phyloP scores from a whole-genome alignment of 1,140 invertebrate species.

The Drosophila kohkoa region DNA sequence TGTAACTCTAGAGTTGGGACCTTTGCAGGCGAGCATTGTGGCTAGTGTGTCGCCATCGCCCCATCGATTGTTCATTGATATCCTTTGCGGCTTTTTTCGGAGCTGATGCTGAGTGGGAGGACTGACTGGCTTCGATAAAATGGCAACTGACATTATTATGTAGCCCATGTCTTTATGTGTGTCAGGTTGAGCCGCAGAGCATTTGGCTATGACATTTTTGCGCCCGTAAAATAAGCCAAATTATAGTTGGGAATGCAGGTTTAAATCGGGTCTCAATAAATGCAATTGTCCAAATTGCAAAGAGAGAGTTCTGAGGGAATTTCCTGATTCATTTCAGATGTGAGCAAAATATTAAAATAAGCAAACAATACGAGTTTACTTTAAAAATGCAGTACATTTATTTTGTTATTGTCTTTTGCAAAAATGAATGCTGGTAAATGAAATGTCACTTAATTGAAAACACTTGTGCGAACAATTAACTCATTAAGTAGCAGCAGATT shows the following conservation, averaged over 20 bases:
- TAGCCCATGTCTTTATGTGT: conserved; percentile 57
- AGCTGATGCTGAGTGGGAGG: neutral
- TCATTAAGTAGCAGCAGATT: conserved; percentile 29
- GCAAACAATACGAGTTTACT: neutral
- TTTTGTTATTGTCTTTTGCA: neutral
- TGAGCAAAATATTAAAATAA: conserved; percentile 9
- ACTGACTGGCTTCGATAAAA: conserved; percentile 35
- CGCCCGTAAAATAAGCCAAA: conserved; percentile 41
- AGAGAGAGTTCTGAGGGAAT: neutral
- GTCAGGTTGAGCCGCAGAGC: conserved; percentile 45
- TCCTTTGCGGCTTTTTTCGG: conserved; percentile 68
- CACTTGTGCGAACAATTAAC: neutral
- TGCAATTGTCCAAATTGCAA: conserved; percentile 17
- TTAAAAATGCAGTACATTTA: neutral
- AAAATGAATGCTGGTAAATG: neutral
- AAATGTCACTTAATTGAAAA: neutral
- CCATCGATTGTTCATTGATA: conserved; percentile 82
- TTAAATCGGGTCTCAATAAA: conserved; percentile 22
- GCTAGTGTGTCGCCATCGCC: conserved; percentile 49
- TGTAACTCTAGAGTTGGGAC: conserved; percentile 40
- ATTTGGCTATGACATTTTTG: conserved; percentile 54
- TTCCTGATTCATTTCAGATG: conserved; percentile 16
- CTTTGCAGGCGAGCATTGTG: conserved; percentile 23
- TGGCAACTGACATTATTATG: conserved; percentile 62
- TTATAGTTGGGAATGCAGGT: conserved; percentile 36